Evolutionary conservation across 2,888 invertebrate genomes (phyloP), one percentile per base, ranked within the genome.

Genomic region (Acrobasis suavella): DNA sequence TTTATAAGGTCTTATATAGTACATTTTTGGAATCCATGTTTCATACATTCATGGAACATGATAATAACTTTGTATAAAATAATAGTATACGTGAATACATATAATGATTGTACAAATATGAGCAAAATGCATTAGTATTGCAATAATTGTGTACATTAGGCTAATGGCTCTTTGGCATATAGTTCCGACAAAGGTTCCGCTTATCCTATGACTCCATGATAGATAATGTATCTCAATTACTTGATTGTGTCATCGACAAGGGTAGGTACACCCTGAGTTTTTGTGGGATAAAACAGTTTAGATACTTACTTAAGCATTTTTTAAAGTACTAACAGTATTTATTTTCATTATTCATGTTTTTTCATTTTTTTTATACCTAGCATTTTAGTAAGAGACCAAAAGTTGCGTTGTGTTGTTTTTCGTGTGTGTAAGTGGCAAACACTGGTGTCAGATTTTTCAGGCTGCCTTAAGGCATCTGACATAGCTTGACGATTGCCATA

Each of bases 151-250:
- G 39, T 56, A 42, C 42, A 38, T 37, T 17, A 39, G 17, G 16
- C 54, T 62, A 62, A 62, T 62, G 49, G 61, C 54, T 49, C 32
- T 55, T 54, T 62, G 42, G 52, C 52, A 52, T 46, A n/a, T 42
- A 39, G 61, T 61, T 55, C 61, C 61, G 61, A 46, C 61, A 62
- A 61, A 61, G 61, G 16, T n/a, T 14, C 9, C 16, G 58, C 49
- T 58, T 50, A 62, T 64, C 56, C 39, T 9, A 12, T 42, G 12
- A 3, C 42, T 42, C 10, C 7, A 42, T 10, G 10, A 14, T 2
- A 42, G 42, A 42, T 42, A 42, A 5, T 42, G 42, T 9, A 42
- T 42, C 32, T 7, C 8, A 32, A 32, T 3, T 32, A 32, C 32
- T 32, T 32, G 32, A 32, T 32, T 32, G 7, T 32, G 32, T 32